phyloP scores from a whole-genome alignment of 2,113 vertebrate species.

The Rhinoderma darwinii region DNA sequence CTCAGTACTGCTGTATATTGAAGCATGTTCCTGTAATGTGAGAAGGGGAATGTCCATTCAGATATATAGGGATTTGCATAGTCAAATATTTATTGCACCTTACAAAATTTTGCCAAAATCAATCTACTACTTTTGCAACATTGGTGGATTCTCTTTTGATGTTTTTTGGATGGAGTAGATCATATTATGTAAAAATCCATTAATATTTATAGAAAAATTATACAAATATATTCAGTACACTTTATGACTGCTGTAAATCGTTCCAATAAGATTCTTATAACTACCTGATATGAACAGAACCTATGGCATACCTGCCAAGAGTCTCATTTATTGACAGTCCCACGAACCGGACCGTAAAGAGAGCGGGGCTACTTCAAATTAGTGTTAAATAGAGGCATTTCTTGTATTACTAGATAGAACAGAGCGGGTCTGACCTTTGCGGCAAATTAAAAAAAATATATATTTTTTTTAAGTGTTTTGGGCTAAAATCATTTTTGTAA shows the following conservation, averaged over 20 bases:
- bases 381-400: too few relatives aligned
- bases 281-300: too few relatives aligned
- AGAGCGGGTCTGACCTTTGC: too few relatives aligned
- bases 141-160: not conserved
- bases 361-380: too few relatives aligned
- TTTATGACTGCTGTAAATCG: not conserved
- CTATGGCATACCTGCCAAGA: not conserved
- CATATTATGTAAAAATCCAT: not conserved
- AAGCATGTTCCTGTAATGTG: not conserved
- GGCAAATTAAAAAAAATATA: too few relatives aligned
- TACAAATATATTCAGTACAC: not conserved
- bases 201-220: too few relatives aligned
- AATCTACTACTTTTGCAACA: not conserved
- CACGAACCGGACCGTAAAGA: too few relatives aligned
- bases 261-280: too few relatives aligned
- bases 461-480: too few relatives aligned
- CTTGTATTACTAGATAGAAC: too few relatives aligned
- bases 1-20: conserved; percentile 39
- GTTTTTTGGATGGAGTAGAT: not conserved
- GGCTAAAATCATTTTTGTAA: too few relatives aligned
- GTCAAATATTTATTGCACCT: not conserved
- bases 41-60: not conserved
- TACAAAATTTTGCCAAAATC: not conserved
- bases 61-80: not conserved
- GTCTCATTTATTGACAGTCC: not conserved